Conservation (phyloP, 2,797 vertebrate genomes). For the Helarctos malayanus region DNA sequence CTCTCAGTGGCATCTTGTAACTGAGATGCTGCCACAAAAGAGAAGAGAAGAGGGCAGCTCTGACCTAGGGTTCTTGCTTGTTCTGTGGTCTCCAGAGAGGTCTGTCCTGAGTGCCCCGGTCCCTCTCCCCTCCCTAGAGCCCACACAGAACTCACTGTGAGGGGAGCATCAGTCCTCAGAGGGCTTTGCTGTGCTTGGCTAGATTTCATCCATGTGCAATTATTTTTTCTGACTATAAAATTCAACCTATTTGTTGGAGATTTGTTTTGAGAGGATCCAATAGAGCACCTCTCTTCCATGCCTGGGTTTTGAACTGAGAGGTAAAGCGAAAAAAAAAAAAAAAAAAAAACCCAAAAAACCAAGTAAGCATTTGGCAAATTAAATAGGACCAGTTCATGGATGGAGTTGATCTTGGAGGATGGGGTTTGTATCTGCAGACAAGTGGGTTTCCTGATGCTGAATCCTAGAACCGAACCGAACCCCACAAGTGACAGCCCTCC, state of each 20-base stretch:
- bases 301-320: constrained; percentile 43
- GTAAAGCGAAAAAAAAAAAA: neutral
- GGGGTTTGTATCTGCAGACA: neutral
- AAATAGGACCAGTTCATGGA: neutral
- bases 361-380: neutral
- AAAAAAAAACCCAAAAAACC: neutral
- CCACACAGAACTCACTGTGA: accelerated
- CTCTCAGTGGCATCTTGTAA: constrained; percentile 46
- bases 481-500: neutral
- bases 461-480: neutral
- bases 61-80: neutral
- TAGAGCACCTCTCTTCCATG: neutral
- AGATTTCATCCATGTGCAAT: neutral
- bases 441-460: neutral
- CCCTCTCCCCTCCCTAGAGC: neutral
- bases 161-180: too few species aligned
- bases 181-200: neutral
- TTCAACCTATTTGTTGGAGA: constrained; percentile 41
- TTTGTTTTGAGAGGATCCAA: constrained; percentile 34
- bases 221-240: constrained; percentile 41
- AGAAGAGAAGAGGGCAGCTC: neutral
- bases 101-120: neutral
- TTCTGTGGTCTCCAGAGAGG: neutral
- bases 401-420: neutral
- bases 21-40: constrained; percentile 12